phyloP scores from a whole-genome alignment of 2,888 invertebrate genomes.

The Pterobdella sp. region DNA sequence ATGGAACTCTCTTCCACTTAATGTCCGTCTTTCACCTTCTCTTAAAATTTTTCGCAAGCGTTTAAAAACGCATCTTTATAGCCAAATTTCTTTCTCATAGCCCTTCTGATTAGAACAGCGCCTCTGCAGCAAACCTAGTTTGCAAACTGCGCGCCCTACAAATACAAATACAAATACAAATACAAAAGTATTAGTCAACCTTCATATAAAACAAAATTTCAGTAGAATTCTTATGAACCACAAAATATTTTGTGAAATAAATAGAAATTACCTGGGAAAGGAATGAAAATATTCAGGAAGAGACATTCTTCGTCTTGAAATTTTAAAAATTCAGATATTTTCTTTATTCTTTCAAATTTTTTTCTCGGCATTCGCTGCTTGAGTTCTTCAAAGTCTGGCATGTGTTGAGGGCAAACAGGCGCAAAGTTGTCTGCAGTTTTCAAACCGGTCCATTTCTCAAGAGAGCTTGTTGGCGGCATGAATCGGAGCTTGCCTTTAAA shows the following conservation, averaged over 20 bases:
- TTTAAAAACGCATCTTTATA: too few species aligned
- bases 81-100: too few species aligned
- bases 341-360: conserved; percentile 74
- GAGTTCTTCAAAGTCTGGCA: conserved; percentile 66
- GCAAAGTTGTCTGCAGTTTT: conserved; percentile 57
- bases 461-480: conserved; percentile 90
- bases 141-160: too few species aligned
- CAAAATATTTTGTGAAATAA: not conserved
- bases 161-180: too few species aligned
- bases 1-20: too few species aligned
- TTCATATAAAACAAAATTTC: not conserved
- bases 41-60: too few species aligned
- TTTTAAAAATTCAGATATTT: conserved; percentile 62
- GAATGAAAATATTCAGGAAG: conserved; percentile 89
- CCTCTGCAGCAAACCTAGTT: too few species aligned
- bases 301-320: conserved; percentile 95
- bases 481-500: conserved; percentile 79
- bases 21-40: too few species aligned
- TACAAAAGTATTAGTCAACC: not conserved
- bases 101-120: too few species aligned
- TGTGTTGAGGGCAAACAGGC: conserved; percentile 78
- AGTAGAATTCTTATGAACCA: not conserved
- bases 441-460: conserved; percentile 60
- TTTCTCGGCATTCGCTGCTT: conserved; percentile 71
- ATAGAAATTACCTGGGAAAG: conserved; percentile 69